Evolutionary conservation across 2,113 vertebrate genomes (phyloP), one percentile per base, ranked within the genome.

Genomic region (Cyrtonyx montezumae): DNA sequence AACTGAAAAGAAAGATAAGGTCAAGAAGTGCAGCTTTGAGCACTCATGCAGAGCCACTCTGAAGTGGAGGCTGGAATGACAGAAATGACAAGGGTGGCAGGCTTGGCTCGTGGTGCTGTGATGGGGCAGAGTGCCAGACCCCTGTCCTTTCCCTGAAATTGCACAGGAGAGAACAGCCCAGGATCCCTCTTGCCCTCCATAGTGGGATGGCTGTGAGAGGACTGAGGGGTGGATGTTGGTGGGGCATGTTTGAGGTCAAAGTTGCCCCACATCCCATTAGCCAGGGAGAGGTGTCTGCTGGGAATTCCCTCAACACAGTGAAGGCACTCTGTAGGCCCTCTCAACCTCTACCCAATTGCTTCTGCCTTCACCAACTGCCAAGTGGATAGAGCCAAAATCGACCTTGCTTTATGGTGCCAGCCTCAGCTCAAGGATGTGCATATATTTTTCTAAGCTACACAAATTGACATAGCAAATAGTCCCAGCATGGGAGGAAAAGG

Each of bases 391-490:
- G 68, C 61, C 94, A 91, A 61, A 94, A 66, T 28, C 1, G 3
- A 12, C 45, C 85, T 88, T 49, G 51, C 71, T 70, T 89, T 76
- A 28, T 56, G 81, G 66, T 84, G 83, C 76, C 55, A 91, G 40
- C 62, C 37, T 46, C 61, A 74, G 53, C 65, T 94, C 46, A 73
- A 94, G 87, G 71, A 85, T 75, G 53, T 89, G 45, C 86, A 59
- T 65, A 3, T 83, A 37, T 95, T 96, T 94, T 94, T 85, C 37
- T 88, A 91, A 75, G 59, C 74, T 87, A 49, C 2, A 7, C 6
- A 46, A 78, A 91, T 34, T 91, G 74, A 95, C 91, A 93, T 15
- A 90, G 87, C 69, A 94, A 95, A 95, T 82, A 92, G 69, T 79
- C 74, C 36, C 48, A 74, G 75, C 59, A 73, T 67, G 67, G 51